phyloP scores from a whole-genome alignment of 2,113 vertebrate genomes.

The Hepsetus odoe region DNA sequence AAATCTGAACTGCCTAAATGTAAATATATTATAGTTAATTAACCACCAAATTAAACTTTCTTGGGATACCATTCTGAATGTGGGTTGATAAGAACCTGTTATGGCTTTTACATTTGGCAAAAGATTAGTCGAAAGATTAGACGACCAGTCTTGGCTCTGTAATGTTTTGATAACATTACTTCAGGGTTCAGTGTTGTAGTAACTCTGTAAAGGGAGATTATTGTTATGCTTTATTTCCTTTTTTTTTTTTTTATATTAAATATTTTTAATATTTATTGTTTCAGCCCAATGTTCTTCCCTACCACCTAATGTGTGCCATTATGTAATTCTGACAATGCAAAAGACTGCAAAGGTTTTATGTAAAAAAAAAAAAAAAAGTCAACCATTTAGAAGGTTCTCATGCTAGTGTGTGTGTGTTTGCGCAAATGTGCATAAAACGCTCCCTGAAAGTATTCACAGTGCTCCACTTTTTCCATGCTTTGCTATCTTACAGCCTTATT shows the following conservation, averaged over 20 bases:
- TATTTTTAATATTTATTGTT: slow-evolving; percentile 35
- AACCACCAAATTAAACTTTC: neutral
- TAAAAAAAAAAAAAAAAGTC: neutral
- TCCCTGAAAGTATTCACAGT: no score
- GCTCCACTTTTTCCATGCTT: no score
- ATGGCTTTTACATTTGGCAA: neutral
- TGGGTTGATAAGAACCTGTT: neutral
- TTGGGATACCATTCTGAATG: neutral
- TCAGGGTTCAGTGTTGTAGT: neutral
- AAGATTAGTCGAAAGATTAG: neutral
- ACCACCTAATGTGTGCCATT: slow-evolving; percentile 3
- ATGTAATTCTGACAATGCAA: slow-evolving; percentile 12
- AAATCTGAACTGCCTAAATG: neutral
- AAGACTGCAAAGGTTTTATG: slow-evolving; percentile 39
- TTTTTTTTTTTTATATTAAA: neutral
- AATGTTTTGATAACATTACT: neutral
- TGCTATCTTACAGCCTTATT: no score
- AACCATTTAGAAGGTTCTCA: slow-evolving; percentile 37
- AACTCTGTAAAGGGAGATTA: slow-evolving; percentile 1
- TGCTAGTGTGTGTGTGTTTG: slow-evolving; percentile 34
- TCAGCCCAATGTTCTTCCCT: slow-evolving; percentile 23
- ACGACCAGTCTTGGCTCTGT: neutral
- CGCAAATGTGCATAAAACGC: slow-evolving; percentile 28
- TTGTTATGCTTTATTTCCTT: neutral
- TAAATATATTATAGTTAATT: neutral